A percentile compares a stretch with the other conserved stretches of the same genome.
phyloP scores from a whole-genome alignment of 2,797 vertebrate species.

The Lepus oiostolus region DNA sequence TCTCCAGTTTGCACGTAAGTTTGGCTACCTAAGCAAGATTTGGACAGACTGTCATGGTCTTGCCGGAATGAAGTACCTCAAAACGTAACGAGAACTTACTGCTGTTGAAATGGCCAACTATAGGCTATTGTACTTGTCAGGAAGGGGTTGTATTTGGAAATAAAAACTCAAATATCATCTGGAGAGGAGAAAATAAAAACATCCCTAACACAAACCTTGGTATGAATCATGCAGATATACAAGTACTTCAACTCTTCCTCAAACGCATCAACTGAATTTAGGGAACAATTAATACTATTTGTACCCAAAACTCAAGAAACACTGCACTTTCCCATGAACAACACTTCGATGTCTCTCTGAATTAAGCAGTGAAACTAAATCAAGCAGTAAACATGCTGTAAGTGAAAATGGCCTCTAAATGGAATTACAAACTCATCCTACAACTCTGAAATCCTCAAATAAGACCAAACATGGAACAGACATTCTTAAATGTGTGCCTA shows the following conservation, averaged over 20 bases:
- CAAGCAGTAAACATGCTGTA: background rate
- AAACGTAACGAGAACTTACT: constrained; percentile 64
- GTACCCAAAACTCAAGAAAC: constrained; percentile 20
- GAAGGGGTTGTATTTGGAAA: constrained; percentile 11
- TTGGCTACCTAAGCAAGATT: constrained; percentile 58
- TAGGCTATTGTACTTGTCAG: background rate
- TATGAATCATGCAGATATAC: background rate
- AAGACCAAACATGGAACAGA: constrained; percentile 25
- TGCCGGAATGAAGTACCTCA: constrained; percentile 66
- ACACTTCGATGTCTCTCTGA: background rate
- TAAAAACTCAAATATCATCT: constrained; percentile 28
- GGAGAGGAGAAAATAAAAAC: background rate
- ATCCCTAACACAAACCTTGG: background rate
- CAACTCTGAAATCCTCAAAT: constrained; percentile 13
- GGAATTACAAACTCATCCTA: background rate
- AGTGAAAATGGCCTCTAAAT: background rate
- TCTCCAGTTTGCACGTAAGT: constrained; percentile 48
- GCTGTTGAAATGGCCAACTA: background rate
- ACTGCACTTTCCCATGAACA: background rate
- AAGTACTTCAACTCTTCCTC: background rate
- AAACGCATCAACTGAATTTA: background rate
- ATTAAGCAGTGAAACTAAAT: constrained; percentile 24
- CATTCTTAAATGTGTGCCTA: constrained; percentile 19
- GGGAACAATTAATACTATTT: background rate
- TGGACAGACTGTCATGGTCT: constrained; percentile 53